Base-by-base conservation (phyloP, 2,888 invertebrate species). In the Drosophila macrothrix region DNA sequence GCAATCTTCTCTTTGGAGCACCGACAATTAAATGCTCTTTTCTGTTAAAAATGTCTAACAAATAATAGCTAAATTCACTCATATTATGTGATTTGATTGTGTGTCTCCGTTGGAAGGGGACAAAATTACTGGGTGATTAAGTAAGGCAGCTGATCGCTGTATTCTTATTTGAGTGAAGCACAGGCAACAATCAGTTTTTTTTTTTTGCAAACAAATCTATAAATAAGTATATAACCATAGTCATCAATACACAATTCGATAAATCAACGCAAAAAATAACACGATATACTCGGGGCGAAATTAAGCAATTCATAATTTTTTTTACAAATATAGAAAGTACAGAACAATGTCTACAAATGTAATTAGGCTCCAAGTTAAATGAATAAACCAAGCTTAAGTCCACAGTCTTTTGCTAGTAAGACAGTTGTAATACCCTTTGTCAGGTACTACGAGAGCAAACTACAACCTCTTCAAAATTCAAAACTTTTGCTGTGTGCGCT, bases 401-500 rank as follows among this genome's bases (percentile, higher is more conserved):
- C 22, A 16, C 25, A 16, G 25, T 25, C 9, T 22, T 22, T 46
- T 14, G 22, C 0, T 9, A 16, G 16, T 16, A 6, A 19, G 19
- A 25, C 10, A 25, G 2, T 33, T 46, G 7, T 16, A 29, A 33
- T n/a, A 39, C 31, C 16, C 31, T 22, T 29, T 4, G 14, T 14
- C 35, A 49, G 46, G 14, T 28, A 37, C n/a, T 22, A 37, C 12
- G n/a, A 33, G 63, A 62, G 31, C 50, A 37, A 50, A 6, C 37
- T 10, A 37, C 31, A 67, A 54, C 25, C 29, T 22, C 14, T 33
- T 10, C 22, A 69, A 64, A 66, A 53, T 49, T 49, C 16, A 43
- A 19, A 7, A 54, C n/a, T 37, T 54, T n/a, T 25, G 25, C 41
- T 53, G 22, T 50, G 37, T 35, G 22, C 16, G 56, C 70, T 77